These are phyloP conservation scores for Jacana jacana DNA, from an alignment of 2,113 vertebrate species.

Conservation along the genomic window DNA sequence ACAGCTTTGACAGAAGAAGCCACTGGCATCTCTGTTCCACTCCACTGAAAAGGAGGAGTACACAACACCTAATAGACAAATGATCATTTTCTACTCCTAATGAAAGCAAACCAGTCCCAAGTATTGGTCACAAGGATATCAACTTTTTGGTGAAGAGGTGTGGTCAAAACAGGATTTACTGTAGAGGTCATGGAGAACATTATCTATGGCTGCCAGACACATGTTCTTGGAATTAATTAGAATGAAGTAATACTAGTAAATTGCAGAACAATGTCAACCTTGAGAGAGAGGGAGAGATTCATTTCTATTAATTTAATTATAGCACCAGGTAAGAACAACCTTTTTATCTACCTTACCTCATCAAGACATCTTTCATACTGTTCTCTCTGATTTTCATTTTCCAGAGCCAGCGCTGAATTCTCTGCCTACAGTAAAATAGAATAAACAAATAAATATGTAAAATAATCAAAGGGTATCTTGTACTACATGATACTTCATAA, in stretches of 20 bases:
- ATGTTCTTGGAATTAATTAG: conserved; percentile 18
- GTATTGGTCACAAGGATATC: neutral
- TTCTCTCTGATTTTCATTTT: conserved; percentile 91
- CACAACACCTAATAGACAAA: neutral
- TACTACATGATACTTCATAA: conserved; percentile 17
- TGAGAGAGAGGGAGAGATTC: neutral
- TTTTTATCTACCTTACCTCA: conserved; percentile 80
- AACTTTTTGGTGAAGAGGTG: neutral
- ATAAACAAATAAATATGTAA: conserved; percentile 50
- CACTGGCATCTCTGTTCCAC: neutral
- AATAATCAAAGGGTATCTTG: conserved; percentile 37
- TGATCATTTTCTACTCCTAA: neutral
- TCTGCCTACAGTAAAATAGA: conserved; percentile 78
- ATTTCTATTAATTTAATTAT: conserved; percentile 20
- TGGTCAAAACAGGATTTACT: neutral
- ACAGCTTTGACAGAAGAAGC: neutral
- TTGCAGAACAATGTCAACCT: conserved; percentile 13
- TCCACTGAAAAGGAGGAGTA: neutral
- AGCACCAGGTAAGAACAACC: neutral
- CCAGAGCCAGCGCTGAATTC: conserved; percentile 85
- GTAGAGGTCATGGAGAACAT: neutral
- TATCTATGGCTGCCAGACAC: neutral
- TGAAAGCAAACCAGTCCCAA: neutral
- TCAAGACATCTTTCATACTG: conserved; percentile 93
- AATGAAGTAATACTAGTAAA: conserved; percentile 36